Conservation (phyloP, 2,113 vertebrate genomes). For the Stegostoma tigrinum region DNA sequence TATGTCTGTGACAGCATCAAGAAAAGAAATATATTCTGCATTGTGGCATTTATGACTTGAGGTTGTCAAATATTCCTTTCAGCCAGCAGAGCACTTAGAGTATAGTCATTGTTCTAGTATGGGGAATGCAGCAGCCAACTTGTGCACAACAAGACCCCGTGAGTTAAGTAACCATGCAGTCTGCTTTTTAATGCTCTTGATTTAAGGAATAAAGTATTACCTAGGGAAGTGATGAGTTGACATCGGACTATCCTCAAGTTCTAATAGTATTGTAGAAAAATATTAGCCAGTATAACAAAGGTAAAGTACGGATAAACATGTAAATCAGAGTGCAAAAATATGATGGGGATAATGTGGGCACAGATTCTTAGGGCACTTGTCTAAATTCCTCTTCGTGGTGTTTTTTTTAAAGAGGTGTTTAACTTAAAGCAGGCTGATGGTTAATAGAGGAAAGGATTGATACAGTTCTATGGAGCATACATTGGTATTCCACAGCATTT, state of each 20-base stretch:
- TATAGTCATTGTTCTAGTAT: background rate
- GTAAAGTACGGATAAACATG: background rate
- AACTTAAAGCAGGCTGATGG: conserved; percentile 7
- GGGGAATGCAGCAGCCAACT: background rate
- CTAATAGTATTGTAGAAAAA: background rate
- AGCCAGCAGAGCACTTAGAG: background rate
- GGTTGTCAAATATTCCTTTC: background rate
- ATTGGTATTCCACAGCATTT: background rate
- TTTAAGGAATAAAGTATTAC: background rate
- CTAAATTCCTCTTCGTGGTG: background rate
- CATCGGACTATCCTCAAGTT: background rate
- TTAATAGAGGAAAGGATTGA: background rate
- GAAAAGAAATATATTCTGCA: background rate
- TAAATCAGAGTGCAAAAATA: background rate
- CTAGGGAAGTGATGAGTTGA: background rate
- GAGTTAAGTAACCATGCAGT: background rate
- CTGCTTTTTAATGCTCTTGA: background rate
- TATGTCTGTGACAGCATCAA: background rate
- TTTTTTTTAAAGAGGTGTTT: background rate
- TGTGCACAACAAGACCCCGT: background rate
- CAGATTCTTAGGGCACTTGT: background rate
- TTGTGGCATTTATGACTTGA: background rate
- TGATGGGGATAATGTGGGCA: background rate
- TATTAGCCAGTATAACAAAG: background rate
- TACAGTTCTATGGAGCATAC: background rate